These are phyloP conservation scores for Microplitis manilae DNA, from an alignment of 2,888 invertebrate species.

Conservation along the genomic window DNA sequence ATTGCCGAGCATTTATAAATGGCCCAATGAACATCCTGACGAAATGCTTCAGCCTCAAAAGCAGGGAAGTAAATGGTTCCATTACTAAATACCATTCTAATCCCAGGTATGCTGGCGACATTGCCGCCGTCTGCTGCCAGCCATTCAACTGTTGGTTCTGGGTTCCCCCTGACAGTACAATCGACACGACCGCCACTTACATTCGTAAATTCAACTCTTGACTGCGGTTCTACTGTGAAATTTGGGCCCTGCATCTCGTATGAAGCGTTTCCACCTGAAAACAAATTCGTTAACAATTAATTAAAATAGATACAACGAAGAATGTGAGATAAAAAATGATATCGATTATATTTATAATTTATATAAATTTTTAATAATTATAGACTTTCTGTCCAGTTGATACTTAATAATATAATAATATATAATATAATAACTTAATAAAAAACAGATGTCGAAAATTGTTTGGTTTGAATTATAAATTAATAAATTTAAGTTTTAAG, in stretches of 20 bases:
- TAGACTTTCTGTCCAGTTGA: too few relatives aligned
- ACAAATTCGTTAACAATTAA: not conserved
- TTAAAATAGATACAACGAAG: too few relatives aligned
- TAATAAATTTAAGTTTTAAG: not conserved
- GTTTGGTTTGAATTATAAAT: not conserved
- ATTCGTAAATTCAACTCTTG: slow-evolving; percentile 75
- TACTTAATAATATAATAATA: too few relatives aligned
- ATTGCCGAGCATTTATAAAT: slow-evolving; percentile 73
- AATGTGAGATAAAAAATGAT: too few relatives aligned
- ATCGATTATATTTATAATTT: too few relatives aligned
- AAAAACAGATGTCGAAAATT: too few relatives aligned
- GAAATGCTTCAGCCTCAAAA: slow-evolving; percentile 75
- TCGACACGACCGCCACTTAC: slow-evolving; percentile 74
- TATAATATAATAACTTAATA: too few relatives aligned
- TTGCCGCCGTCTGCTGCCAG: slow-evolving; percentile 73
- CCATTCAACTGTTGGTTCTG: slow-evolving; percentile 75
- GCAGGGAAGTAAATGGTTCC: slow-evolving; percentile 75
- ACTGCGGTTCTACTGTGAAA: slow-evolving; percentile 74
- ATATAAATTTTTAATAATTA: too few relatives aligned
- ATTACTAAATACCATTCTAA: slow-evolving; percentile 74
- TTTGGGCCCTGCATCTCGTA: slow-evolving; percentile 75
- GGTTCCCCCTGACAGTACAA: slow-evolving; percentile 75
- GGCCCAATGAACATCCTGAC: slow-evolving; percentile 76
- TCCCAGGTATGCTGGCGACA: slow-evolving; percentile 73
- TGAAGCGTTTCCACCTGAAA: slow-evolving; percentile 69